Conservation (phyloP, 1,140 invertebrate species). For the Danaus melanippus region DNA sequence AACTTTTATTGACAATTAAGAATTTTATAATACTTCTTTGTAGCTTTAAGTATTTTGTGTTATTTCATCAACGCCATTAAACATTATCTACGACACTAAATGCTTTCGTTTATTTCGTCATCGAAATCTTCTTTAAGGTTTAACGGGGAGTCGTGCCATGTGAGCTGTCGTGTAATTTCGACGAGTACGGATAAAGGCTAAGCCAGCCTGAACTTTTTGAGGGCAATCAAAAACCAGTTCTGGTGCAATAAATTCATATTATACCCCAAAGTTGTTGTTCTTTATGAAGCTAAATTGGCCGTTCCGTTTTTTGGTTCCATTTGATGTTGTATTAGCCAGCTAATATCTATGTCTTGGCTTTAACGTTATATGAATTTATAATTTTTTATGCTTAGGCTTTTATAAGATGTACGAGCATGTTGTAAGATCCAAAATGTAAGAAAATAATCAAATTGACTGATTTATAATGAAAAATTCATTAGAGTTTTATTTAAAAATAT, state of each 20-base stretch:
- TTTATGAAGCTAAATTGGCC: constrained; percentile 17
- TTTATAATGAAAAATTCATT: no score
- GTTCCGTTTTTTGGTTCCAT: constrained; percentile 7
- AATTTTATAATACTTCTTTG: constrained; percentile 13
- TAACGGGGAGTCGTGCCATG: constrained; percentile 16
- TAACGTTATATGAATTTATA: no score
- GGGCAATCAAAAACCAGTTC: constrained; percentile 24
- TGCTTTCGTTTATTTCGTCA: constrained; percentile 10
- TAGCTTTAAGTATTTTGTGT: constrained; percentile 7
- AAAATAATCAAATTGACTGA: no score
- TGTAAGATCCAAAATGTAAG: no score
- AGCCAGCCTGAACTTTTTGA: constrained; percentile 19
- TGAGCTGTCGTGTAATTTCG: constrained; percentile 14
- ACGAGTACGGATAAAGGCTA: constrained; percentile 14
- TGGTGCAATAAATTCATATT: constrained; percentile 20
- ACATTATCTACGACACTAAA: constrained; percentile 6
- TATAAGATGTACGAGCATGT: no score
- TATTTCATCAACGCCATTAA: constrained; percentile 7
- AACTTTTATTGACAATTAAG: constrained; percentile 34
- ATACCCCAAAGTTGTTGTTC: constrained; percentile 18
- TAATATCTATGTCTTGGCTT: no score
- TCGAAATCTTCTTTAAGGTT: constrained; percentile 15
- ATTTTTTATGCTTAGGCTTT: no score
- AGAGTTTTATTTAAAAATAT: no score
- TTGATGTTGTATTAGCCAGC: constrained; percentile 1